Conservation (phyloP, 2,888 invertebrate species). For the Cremastinae sp. region DNA sequence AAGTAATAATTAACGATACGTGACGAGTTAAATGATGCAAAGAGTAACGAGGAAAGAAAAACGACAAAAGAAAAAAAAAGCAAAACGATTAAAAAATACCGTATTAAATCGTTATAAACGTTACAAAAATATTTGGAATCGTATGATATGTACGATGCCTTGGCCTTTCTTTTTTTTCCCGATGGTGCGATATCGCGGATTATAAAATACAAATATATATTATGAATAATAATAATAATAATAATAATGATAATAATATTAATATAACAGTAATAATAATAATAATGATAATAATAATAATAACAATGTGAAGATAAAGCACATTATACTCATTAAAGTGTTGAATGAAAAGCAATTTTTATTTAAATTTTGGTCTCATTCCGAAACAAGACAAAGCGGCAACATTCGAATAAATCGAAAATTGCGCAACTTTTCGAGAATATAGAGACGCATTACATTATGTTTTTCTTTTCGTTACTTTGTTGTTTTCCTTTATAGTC, state of each 20-base stretch:
- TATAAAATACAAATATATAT: constrained; percentile 63
- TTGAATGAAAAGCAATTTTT: background rate
- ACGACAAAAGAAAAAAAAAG: no score
- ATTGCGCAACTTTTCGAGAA: no score
- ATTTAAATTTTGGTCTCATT: no score
- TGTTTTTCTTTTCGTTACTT: no score
- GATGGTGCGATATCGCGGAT: constrained; percentile 53
- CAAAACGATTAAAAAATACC: no score
- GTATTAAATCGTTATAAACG: constrained; percentile 23
- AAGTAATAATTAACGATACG: no score
- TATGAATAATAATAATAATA: constrained; percentile 50
- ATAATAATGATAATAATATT: constrained; percentile 6
- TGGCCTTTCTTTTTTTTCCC: constrained; percentile 51
- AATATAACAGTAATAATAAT: constrained; percentile 9
- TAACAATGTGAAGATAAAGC: background rate
- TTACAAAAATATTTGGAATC: constrained; percentile 4
- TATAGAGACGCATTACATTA: no score
- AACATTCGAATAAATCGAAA: no score
- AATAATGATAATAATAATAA: constrained; percentile 3
- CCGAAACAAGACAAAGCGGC: no score
- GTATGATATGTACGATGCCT: constrained; percentile 38
- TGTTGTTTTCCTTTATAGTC: no score
- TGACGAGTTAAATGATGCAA: background rate
- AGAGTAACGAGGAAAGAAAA: background rate
- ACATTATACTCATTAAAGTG: background rate